A percentile compares a stretch with the other conserved stretches of the same genome.
These are phyloP conservation scores for Luffia ferchaultella DNA, from an alignment of 2,888 invertebrate genomes.

Conservation along the genomic window DNA sequence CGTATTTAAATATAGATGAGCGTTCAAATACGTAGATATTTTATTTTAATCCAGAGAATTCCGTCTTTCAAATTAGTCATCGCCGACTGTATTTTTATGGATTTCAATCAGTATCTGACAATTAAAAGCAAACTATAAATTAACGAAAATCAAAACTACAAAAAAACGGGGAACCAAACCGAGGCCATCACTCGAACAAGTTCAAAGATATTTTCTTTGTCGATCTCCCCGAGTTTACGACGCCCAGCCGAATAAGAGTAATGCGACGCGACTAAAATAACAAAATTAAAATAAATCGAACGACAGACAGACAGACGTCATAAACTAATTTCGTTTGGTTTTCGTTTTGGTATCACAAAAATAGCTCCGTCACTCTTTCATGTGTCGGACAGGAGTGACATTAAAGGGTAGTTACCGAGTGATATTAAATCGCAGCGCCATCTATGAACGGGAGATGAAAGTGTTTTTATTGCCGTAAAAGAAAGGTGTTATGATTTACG, in stretches of 20 bases:
- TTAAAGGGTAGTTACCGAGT: conserved; percentile 54
- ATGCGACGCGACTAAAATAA: conserved; percentile 45
- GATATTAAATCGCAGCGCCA: conserved; percentile 45
- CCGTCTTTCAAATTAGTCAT: no score
- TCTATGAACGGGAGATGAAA: conserved; percentile 50
- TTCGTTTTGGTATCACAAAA: conserved; percentile 59
- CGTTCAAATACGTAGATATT: no score
- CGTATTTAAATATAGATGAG: no score
- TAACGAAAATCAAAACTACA: no score
- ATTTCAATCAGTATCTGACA: no score
- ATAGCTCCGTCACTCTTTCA: conserved; percentile 63
- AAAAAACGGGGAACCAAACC: no score
- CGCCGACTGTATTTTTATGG: no score
- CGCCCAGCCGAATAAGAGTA: conserved; percentile 51
- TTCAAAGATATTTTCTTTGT: conserved; percentile 49
- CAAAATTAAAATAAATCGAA: conserved; percentile 66
- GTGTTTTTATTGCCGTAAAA: conserved; percentile 39
- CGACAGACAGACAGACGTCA: conserved; percentile 64
- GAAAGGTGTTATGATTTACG: conserved; percentile 53
- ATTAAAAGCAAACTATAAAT: no score
- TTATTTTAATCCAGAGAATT: no score
- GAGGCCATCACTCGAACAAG: conserved; percentile 38
- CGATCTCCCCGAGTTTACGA: conserved; percentile 43
- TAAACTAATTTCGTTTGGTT: conserved; percentile 66
- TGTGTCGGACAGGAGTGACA: conserved; percentile 53